Percentiles rank a stretch among this genome's conserved stretches.
Conservation (phyloP, 2,797 vertebrate species). For the Limosa lapponica region DNA sequence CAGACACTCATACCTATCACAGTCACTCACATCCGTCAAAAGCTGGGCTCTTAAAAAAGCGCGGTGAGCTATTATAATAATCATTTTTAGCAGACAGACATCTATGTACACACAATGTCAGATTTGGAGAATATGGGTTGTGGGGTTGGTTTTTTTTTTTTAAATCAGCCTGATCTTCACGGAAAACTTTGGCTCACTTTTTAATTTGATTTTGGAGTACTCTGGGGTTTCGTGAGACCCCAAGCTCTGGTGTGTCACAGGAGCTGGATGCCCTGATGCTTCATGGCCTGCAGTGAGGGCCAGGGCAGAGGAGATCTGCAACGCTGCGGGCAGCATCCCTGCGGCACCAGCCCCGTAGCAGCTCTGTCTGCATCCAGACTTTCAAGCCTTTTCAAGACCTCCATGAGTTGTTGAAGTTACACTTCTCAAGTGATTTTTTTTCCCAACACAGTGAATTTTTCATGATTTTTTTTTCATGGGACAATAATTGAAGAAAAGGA, state of each 20-base stretch:
- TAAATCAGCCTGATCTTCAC: not conserved
- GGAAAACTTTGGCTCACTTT: not conserved
- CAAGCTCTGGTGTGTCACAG: not conserved
- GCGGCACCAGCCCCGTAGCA: not conserved
- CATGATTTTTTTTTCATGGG: not conserved
- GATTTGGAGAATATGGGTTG: rapidly evolving
- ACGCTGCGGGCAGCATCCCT: not conserved
- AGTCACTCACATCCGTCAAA: not conserved
- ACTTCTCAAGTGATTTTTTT: not conserved
- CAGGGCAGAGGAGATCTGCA: not conserved
- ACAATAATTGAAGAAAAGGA: rapidly evolving
- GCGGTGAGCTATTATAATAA: not conserved
- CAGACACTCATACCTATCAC: not conserved
- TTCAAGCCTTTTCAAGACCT: not conserved
- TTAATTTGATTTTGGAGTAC: not conserved
- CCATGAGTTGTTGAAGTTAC: rapidly evolving
- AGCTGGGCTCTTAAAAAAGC: not conserved
- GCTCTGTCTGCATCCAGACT: not conserved
- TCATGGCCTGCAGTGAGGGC: rapidly evolving
- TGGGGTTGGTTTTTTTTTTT: rapidly evolving
- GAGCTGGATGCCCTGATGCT: not conserved
- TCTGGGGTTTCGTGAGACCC: not conserved
- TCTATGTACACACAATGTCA: not conserved
- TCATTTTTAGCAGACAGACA: not conserved
- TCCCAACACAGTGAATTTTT: not conserved